These are phyloP conservation scores for Trichomalopsis sarcophagae DNA, from an alignment of 1,140 invertebrate species.

Conservation along the genomic window DNA sequence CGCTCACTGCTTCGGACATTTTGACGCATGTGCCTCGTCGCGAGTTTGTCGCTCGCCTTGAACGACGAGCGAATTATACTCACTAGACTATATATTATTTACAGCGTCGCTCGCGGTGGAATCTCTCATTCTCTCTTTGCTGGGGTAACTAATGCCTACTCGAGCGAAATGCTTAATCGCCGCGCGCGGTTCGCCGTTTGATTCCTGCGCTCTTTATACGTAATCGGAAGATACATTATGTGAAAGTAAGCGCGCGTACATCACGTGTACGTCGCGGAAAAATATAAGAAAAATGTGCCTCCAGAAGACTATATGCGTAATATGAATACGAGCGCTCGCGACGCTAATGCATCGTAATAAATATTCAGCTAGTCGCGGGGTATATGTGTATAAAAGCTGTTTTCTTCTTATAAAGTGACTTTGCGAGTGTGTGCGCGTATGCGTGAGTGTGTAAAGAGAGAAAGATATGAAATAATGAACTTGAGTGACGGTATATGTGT, in stretches of 20 bases:
- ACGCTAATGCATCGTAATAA: conserved; percentile 40
- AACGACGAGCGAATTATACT: conserved; percentile 1
- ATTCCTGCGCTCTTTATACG: conserved; percentile 5
- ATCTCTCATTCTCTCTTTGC: neutral
- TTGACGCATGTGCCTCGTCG: neutral
- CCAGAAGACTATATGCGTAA: neutral
- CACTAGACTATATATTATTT: conserved; percentile 5
- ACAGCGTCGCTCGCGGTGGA: neutral
- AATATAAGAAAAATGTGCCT: neutral
- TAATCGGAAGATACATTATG: conserved; percentile 30
- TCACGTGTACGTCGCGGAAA: neutral
- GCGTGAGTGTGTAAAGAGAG: neutral
- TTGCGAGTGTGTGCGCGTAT: neutral
- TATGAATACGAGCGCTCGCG: neutral
- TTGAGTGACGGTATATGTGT: neutral
- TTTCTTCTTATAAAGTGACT: neutral
- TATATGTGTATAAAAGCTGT: neutral
- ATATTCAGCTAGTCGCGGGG: conserved; percentile 7
- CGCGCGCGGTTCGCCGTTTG: conserved; percentile 20
- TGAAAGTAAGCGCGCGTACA: neutral
- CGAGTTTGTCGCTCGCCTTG: conserved; percentile 29
- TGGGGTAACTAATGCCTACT: conserved; percentile 27
- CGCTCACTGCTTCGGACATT: neutral
- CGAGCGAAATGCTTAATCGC: conserved; percentile 35
- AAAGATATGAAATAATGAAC: conserved; percentile 18